These are phyloP conservation scores for Meghimatium bilineatum DNA, from an alignment of 2,888 invertebrate genomes.

Conservation along the genomic window DNA sequence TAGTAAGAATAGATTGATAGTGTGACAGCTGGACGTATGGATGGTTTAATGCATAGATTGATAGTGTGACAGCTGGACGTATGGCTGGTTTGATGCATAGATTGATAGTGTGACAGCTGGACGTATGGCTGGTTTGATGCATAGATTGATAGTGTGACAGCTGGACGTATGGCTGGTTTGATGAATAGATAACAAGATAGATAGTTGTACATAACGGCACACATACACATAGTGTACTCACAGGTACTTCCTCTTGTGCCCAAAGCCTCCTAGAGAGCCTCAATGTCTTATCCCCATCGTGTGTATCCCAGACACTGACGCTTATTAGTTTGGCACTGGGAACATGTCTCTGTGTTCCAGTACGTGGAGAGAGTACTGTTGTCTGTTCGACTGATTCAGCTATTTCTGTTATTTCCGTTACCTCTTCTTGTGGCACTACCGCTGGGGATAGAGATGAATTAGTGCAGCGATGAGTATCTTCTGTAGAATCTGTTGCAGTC, in stretches of 20 bases:
- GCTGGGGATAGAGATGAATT: not conserved
- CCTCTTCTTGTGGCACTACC: not conserved
- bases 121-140: too few relatives aligned
- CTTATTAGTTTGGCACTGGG: slow-evolving; percentile 52
- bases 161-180: not conserved
- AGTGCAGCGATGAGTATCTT: not conserved
- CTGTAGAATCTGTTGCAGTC: not conserved
- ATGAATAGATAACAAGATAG: not conserved
- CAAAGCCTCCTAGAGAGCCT: slow-evolving; percentile 42
- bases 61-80: not conserved
- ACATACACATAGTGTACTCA: not conserved
- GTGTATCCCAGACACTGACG: slow-evolving; percentile 52
- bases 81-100: not conserved
- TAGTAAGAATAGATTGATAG: not conserved
- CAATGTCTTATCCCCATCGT: slow-evolving; percentile 48
- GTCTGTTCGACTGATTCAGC: not conserved
- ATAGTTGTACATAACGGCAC: not conserved
- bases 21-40: not conserved
- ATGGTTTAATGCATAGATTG: not conserved
- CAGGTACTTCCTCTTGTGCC: slow-evolving; percentile 48
- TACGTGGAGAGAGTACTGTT: slow-evolving; percentile 19
- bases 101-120: too few relatives aligned
- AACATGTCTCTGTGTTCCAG: slow-evolving; percentile 27
- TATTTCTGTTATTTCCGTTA: not conserved
- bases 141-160: too few relatives aligned